Conservation (phyloP, 2,113 vertebrate genomes). For the Takifugu flavidus region DNA sequence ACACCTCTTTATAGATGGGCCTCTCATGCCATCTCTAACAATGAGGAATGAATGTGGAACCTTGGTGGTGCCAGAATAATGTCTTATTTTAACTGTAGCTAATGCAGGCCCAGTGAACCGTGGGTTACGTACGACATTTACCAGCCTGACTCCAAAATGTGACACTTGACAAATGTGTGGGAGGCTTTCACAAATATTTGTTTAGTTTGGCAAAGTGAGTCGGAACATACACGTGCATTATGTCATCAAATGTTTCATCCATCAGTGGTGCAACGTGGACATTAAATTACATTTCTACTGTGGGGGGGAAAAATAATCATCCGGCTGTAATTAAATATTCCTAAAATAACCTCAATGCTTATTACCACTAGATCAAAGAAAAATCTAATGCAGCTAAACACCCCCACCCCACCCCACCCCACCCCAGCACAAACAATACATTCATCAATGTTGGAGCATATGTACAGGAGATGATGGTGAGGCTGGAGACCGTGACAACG, state of each 20-base stretch:
- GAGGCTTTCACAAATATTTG: constrained; percentile 9
- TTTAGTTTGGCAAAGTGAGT: constrained; percentile 14
- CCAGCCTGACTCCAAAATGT: constrained; percentile 16
- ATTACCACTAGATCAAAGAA: neutral
- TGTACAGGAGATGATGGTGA: neutral
- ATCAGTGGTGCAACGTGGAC: constrained; percentile 10
- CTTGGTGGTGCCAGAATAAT: too few relatives aligned
- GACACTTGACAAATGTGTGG: constrained; percentile 21
- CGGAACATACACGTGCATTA: constrained; percentile 12
- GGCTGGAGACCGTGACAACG: too few relatives aligned
- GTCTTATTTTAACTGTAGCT: too few relatives aligned
- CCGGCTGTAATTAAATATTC: neutral
- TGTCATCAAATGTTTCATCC: constrained; percentile 22
- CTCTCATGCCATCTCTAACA: too few relatives aligned
- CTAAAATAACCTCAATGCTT: neutral
- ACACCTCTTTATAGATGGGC: too few relatives aligned
- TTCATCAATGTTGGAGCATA: neutral
- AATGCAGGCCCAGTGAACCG: too few relatives aligned
- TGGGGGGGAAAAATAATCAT: neutral
- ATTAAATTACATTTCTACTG: constrained; percentile 5
- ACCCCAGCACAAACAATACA: constrained; percentile 4
- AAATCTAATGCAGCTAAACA: constrained; percentile 6
- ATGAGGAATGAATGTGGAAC: too few relatives aligned
- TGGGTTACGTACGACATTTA: constrained; percentile 5
- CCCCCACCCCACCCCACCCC: constrained; percentile 12